These are phyloP conservation scores for Melitaea athalia DNA, from an alignment of 2,888 invertebrate genomes.

Conservation along the genomic window DNA sequence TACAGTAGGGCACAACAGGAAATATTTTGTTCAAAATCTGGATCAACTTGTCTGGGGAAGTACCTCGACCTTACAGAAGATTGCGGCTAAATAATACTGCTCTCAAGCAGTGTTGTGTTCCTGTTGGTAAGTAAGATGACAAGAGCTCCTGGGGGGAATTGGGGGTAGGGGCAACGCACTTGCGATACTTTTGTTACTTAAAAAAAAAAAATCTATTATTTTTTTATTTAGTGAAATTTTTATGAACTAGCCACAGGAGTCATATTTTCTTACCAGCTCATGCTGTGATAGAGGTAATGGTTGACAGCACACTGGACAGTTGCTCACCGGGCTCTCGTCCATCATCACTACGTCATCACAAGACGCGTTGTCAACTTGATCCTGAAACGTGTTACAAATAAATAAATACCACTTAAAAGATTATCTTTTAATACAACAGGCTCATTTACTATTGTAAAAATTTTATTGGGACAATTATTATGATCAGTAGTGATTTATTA, in stretches of 20 bases:
- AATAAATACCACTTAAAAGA: not conserved
- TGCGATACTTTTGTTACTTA: no score
- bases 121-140: no score
- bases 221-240: not conserved
- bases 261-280: conserved; percentile 62
- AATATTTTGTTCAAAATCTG: no score
- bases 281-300: conserved; percentile 73
- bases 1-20: no score
- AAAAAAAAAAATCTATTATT: not conserved
- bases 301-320: conserved; percentile 76
- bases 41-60: no score
- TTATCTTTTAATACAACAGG: not conserved
- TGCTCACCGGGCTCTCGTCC: conserved; percentile 76
- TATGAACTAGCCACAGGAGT: not conserved
- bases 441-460: not conserved
- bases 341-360: conserved; percentile 79
- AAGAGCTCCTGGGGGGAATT: no score
- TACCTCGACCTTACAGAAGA: no score
- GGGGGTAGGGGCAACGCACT: no score
- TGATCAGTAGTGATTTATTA: no score
- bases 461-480: no score
- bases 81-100: no score
- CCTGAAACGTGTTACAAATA: conserved; percentile 48
- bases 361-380: conserved; percentile 76
- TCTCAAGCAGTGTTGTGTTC: no score